Base-by-base conservation (phyloP, 2,797 vertebrate genomes). In the Notolabrus celidotus region DNA sequence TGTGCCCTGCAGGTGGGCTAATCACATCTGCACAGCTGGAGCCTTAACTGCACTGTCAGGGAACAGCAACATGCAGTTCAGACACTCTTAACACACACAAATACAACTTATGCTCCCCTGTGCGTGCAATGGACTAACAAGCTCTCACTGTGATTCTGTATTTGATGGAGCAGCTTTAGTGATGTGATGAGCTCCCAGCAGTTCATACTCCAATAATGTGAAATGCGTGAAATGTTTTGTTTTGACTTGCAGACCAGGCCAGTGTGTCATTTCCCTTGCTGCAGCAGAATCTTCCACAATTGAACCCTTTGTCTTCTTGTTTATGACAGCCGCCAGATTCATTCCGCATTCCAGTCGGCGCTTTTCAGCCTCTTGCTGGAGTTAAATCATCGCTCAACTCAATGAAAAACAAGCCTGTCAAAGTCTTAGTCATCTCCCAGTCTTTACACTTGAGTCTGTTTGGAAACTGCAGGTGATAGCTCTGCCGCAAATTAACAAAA, bases 321-420 rank as follows among this genome's bases (percentile, higher is more conserved):
- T 60, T 65, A 43, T 77, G 66, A 74, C 86, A 68, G 64, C 65
- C 43, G 11, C 46, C 47, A 46, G 70, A 83, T 83, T 53, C 65
- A 83, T 79, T 86, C 43, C 25, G 61, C 71, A 61, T 81, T 73
- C 70, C 22, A 49, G 76, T 68, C 50, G 17, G 46, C 10, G 31
- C 67, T 27, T 79, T n/a, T 77, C 57, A 67, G 68, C 61, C 42
- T 17, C 66, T 84, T 68, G 47, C 74, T 59, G 22, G 29, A 77
- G 83, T 82, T 82, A 68, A 83, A 83, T 84, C 59, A 61, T 77
- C 38, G 62, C 81, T 85, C 39, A 74, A 54, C 64, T 77, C 45
- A 19, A 58, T 74, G 64, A 78, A 89, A 85, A 84, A 83, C 41
- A 77, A 74, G 49, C 59, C 68, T 72, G 79, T 85, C 84, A 81